Evolutionary conservation across 2,888 invertebrate species (phyloP), one percentile per base, ranked within the genome.

Genomic region (Plusia festucae): DNA sequence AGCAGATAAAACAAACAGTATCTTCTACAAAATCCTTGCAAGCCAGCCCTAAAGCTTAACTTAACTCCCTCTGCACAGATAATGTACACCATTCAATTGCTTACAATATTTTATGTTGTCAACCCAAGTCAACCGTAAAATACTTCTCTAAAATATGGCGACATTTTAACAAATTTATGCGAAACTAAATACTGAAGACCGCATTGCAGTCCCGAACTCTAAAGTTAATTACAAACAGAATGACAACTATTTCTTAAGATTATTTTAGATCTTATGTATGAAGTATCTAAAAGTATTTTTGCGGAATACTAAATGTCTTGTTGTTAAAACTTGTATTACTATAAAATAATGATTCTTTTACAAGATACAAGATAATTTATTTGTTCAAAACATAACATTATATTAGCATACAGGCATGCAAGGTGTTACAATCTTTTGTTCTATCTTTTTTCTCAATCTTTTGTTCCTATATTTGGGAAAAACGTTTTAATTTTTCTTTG

Each of bases 91-190:
- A 18, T 49, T 49, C 18, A 49, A 49, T 46, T 49, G 46, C 46
- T 49, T 9, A 49, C 46, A 49, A 49, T 18, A 49, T 49, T 49
- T 18, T 11, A 49, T 20, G 18, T 20, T 49, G 46, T 49, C 46
- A 49, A 49, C 46, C 46, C 46, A 18, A 49, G 46, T 49, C 18
- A 20, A 20, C 46, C 18, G 11, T 46, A 46, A 46, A 20, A 49
- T 49, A 11, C 46, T 49, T 11, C 20, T 18, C 46, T 49, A 49
- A 49, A 49, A 18, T 18, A 49, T 20, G 46, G 46, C 16, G 46
- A 49, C 46, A 49, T 11, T 49, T 49, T 20, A 49, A 49, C 46
- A 9, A 49, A 49, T 49, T 49, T 49, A 49, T 49, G 46, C 46
- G 46, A 49, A 18, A 18, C 46, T 40, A 40, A 40, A 40, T 40